phyloP scores from a whole-genome alignment of 2,888 invertebrate species.

The Spisula subtruncata region DNA sequence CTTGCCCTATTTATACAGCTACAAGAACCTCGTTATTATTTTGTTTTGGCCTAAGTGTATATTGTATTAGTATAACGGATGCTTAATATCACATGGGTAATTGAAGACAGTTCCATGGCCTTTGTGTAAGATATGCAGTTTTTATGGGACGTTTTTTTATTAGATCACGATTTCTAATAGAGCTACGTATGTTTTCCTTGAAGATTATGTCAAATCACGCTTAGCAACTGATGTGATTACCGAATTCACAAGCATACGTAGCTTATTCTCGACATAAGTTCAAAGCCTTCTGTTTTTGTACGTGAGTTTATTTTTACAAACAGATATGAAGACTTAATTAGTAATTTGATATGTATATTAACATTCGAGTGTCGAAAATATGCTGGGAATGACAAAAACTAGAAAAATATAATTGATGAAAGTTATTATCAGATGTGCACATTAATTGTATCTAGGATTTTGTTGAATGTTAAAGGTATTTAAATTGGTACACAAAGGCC shows the following conservation, averaged over 20 bases:
- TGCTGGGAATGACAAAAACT: background rate
- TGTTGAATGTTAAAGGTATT: background rate
- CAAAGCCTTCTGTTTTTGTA: conserved; percentile 7
- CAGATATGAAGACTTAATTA: conserved; percentile 6
- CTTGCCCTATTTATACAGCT: no score
- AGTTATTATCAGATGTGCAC: background rate
- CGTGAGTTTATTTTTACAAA: background rate
- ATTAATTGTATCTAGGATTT: background rate
- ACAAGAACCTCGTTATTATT: no score
- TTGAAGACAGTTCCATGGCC: background rate
- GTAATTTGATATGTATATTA: background rate
- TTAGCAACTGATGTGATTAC: background rate
- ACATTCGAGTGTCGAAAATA: background rate
- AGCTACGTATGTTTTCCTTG: background rate
- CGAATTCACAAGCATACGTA: background rate
- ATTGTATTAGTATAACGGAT: background rate
- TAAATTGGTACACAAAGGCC: background rate
- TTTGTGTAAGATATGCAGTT: background rate
- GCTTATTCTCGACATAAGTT: background rate
- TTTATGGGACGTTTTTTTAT: background rate
- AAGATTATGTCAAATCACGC: background rate
- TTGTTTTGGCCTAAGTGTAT: background rate
- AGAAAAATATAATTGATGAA: conserved; percentile 14
- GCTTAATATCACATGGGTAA: background rate
- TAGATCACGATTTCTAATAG: background rate